Evolutionary conservation across 2,888 invertebrate genomes (phyloP).

Genomic region (Phengaris arion): DNA sequence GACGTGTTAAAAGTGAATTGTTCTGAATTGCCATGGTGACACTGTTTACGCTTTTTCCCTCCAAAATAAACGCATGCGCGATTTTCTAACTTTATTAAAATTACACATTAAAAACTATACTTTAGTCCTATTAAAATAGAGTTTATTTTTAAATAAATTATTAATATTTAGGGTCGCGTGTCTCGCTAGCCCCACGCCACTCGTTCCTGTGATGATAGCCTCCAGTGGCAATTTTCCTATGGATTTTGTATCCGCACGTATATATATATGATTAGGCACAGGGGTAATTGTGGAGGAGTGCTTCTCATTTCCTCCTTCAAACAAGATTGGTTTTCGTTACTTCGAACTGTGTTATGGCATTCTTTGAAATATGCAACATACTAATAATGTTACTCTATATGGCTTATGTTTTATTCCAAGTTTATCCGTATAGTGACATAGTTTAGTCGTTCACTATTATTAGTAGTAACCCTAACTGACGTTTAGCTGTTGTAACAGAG

Average conservation of each 20-base stretch:
- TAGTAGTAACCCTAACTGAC: too few species aligned
- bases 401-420: too few species aligned
- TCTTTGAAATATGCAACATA: conserved; percentile 7
- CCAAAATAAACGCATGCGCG: conserved; percentile 75
- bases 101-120: conserved; percentile 32
- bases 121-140: conserved; percentile 24
- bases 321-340: conserved; percentile 48
- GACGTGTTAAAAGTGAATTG: conserved; percentile 44
- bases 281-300: conserved; percentile 54
- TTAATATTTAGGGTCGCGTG: conserved; percentile 51
- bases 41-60: conserved; percentile 69
- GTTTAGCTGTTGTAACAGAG: too few species aligned
- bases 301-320: conserved; percentile 56
- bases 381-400: too few species aligned
- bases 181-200: conserved; percentile 51
- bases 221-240: conserved; percentile 68
- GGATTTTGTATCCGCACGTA: conserved; percentile 52
- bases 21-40: conserved; percentile 63
- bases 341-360: conserved; percentile 34
- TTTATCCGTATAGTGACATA: too few species aligned
- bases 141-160: conserved; percentile 25
- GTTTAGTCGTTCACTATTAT: too few species aligned
- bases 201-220: conserved; percentile 57
- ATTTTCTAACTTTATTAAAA: conserved; percentile 37
- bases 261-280: conserved; percentile 41